These are phyloP conservation scores for Drosophila pectinifera DNA, from an alignment of 1,140 invertebrate species.

Conservation along the genomic window DNA sequence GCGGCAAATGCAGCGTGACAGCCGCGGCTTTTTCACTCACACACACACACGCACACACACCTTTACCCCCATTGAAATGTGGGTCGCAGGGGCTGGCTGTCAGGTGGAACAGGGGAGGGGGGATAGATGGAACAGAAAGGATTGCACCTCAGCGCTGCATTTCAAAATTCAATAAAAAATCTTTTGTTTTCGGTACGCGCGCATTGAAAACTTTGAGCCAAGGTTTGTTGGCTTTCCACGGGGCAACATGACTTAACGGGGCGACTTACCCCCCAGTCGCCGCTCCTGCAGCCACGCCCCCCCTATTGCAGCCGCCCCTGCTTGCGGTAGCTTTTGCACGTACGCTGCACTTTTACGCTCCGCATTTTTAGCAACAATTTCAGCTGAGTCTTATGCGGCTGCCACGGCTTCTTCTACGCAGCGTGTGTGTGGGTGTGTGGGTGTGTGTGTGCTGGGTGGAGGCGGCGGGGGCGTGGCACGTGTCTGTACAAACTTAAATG, in stretches of 20 bases:
- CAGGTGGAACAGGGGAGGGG: not conserved
- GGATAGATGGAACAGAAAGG: not conserved
- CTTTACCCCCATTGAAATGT: slow-evolving; percentile 39
- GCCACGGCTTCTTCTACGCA: slow-evolving; percentile 22
- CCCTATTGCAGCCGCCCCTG: slow-evolving; percentile 12
- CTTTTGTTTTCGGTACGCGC: slow-evolving; percentile 73
- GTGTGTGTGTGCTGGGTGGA: slow-evolving; percentile 3
- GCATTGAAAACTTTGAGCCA: slow-evolving; percentile 80
- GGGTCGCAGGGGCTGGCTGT: slow-evolving; percentile 30
- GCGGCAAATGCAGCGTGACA: slow-evolving; percentile 75
- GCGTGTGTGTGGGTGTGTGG: slow-evolving; percentile 11
- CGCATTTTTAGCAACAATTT: slow-evolving; percentile 70
- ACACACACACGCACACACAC: slow-evolving; percentile 8
- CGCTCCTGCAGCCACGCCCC: not conserved
- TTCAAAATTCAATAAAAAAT: slow-evolving; percentile 82
- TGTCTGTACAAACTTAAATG: slow-evolving; percentile 77
- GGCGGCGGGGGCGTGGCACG: slow-evolving; percentile 27
- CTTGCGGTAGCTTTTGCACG: slow-evolving; percentile 80
- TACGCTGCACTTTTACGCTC: slow-evolving; percentile 74
- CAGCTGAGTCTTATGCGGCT: slow-evolving; percentile 22
- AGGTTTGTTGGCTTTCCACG: slow-evolving; percentile 65
- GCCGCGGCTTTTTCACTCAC: slow-evolving; percentile 72
- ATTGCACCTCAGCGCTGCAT: slow-evolving; percentile 52
- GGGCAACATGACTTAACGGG: slow-evolving; percentile 66
- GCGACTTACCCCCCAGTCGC: not conserved